Percentiles rank a stretch among this genome's conserved stretches.
phyloP scores from a whole-genome alignment of 2,113 vertebrate species.

The Cyphomyrus plagiostoma region DNA sequence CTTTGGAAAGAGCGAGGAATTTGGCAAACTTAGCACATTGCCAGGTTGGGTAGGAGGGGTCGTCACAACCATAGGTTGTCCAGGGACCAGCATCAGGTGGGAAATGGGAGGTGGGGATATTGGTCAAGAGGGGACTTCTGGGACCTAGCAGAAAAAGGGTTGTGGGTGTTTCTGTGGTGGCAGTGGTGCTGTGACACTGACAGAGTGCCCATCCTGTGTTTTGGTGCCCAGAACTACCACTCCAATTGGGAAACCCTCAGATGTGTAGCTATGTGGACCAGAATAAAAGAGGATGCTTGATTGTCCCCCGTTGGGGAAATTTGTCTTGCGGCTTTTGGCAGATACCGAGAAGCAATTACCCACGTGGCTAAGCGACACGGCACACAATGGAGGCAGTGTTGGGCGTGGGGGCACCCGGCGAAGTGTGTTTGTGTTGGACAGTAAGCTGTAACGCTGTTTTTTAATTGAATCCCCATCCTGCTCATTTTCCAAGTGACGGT shows the following conservation, averaged over 20 bases:
- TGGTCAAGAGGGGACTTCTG: neutral
- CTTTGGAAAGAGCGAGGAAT: neutral
- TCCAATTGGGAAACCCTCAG: slow-evolving; percentile 26
- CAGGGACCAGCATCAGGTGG: neutral
- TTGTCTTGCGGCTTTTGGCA: slow-evolving; percentile 27
- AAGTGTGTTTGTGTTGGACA: neutral
- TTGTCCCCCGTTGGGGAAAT: slow-evolving; percentile 29
- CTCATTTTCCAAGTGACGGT: neutral
- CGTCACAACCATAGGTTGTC: neutral
- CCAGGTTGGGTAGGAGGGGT: slow-evolving; percentile 21
- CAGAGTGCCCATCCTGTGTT: slow-evolving; percentile 31
- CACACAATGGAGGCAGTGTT: neutral
- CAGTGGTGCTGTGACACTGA: neutral
- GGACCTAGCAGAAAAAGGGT: neutral
- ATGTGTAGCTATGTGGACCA: slow-evolving; percentile 35
- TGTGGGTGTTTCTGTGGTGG: neutral
- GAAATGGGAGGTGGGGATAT: neutral
- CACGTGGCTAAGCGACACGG: slow-evolving; percentile 6
- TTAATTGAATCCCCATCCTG: neutral
- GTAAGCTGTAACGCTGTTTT: neutral
- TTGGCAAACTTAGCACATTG: neutral
- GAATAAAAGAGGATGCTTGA: slow-evolving; percentile 37
- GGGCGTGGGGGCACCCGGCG: neutral
- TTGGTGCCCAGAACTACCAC: slow-evolving; percentile 30
- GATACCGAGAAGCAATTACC: slow-evolving; percentile 30